These are phyloP conservation scores for Cassiopea andromeda DNA, from an alignment of 30 jellyfish, hydroid and myxozoan species.

Conservation along the genomic window DNA sequence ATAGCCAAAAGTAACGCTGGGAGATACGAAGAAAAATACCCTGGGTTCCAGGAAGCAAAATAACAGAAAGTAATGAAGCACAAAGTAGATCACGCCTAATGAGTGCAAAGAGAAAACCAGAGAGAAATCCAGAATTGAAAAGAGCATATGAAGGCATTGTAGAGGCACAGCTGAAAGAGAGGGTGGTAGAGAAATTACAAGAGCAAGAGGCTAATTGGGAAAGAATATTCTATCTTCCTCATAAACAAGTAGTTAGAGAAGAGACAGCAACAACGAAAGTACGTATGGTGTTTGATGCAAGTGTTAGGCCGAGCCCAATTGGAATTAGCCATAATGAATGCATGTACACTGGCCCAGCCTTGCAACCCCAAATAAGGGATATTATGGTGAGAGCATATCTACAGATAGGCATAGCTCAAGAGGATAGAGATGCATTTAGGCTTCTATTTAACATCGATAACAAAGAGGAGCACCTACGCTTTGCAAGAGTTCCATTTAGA, in stretches of 20 bases:
- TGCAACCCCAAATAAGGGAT: conserved; percentile 60
- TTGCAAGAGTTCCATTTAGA: conserved; percentile 60
- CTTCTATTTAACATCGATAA: conserved; percentile 30
- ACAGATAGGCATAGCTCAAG: conserved; percentile 48
- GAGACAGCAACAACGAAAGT: conserved; percentile 36
- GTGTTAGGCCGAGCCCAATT: conserved; percentile 50
- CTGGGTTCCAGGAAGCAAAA: conserved; percentile 68
- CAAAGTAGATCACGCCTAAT: conserved; percentile 61
- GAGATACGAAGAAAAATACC: conserved; percentile 66
- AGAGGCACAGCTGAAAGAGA: conserved; percentile 44
- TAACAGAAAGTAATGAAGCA: conserved; percentile 62
- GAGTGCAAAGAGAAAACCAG: conserved; percentile 44
- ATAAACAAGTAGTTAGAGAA: conserved; percentile 57
- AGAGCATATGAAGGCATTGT: conserved; percentile 55
- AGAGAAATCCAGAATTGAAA: conserved; percentile 27
- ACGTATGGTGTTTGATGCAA: conserved; percentile 52
- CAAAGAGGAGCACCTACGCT: conserved; percentile 59
- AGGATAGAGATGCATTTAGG: conserved; percentile 56
- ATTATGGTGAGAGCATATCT: conserved; percentile 51
- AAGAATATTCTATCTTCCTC: conserved; percentile 49
- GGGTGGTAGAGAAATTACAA: conserved; percentile 39
- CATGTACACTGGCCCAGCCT: conserved; percentile 44
- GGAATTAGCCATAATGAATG: conserved; percentile 25
- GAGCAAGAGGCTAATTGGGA: conserved; percentile 27
- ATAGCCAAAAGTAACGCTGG: conserved; percentile 36